A percentile compares a stretch with the other conserved stretches of the same genome.
Conservation (phyloP, 1,140 invertebrate genomes). For the Heliconius hewitsoni region DNA sequence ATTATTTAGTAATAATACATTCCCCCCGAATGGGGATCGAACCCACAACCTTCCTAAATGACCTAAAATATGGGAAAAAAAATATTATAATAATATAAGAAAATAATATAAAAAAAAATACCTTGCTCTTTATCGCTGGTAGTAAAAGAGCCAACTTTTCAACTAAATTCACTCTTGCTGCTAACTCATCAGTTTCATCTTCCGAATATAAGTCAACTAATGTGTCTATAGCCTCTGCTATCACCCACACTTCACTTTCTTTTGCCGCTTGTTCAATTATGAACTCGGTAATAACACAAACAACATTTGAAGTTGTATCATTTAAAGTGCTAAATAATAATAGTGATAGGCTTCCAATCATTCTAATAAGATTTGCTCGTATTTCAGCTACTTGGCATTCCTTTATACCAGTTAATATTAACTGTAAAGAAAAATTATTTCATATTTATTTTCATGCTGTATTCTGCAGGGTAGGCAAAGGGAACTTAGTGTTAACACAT, state of each 20-base stretch:
- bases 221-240: conserved; percentile 88
- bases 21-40: too few species aligned
- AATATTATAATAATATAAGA: too few species aligned
- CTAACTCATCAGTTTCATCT: conserved; percentile 86
- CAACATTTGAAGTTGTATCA: conserved; percentile 60
- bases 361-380: conserved; percentile 86
- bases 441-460: too few species aligned
- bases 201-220: conserved; percentile 90
- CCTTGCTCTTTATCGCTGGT: conserved; percentile 85
- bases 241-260: conserved; percentile 84
- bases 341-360: conserved; percentile 83
- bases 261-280: conserved; percentile 80
- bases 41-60: too few species aligned
- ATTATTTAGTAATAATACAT: too few species aligned
- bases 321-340: conserved; percentile 66
- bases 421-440: conserved; percentile 58
- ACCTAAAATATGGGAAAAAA: too few species aligned
- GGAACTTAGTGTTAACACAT: too few species aligned
- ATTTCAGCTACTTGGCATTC: conserved; percentile 83
- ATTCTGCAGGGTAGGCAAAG: too few species aligned
- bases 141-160: conserved; percentile 82
- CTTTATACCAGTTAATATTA: conserved; percentile 83
- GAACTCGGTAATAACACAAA: conserved; percentile 75
- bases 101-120: conserved; percentile 49
- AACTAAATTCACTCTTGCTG: conserved; percentile 84